Percentiles rank a stretch among this genome's conserved stretches.
These are phyloP conservation scores for Lateolabrax maculatus DNA, from an alignment of 2,797 vertebrate species.

Conservation along the genomic window DNA sequence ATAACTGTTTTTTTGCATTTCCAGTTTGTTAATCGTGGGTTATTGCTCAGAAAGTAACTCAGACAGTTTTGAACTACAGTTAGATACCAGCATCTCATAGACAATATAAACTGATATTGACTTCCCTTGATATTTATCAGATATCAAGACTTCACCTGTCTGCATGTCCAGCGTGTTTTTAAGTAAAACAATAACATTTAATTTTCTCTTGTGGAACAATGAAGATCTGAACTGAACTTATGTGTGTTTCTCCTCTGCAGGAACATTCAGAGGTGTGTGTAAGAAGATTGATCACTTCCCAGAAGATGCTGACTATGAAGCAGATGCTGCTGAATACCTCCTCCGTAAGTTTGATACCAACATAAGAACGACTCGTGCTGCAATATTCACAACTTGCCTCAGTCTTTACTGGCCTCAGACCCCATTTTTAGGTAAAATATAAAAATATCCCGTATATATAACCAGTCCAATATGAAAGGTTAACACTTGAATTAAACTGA, in stretches of 20 bases:
- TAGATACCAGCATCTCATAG: neutral
- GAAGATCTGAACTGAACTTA: conserved; percentile 1
- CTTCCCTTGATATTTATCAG: neutral
- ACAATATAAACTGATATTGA: neutral
- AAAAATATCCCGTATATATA: no score
- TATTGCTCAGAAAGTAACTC: no score
- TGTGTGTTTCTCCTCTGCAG: conserved; percentile 80
- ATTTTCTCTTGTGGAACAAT: neutral
- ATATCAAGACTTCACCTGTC: neutral
- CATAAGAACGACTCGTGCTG: neutral
- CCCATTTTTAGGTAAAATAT: no score
- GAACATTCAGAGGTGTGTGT: conserved; percentile 96
- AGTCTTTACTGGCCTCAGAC: no score
- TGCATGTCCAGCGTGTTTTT: neutral
- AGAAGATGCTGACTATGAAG: conserved; percentile 96
- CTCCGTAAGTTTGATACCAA: conserved; percentile 88
- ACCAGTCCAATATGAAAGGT: neutral
- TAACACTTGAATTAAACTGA: neutral
- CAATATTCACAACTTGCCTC: no score
- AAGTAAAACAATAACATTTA: conserved; percentile 3
- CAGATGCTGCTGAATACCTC: conserved; percentile 97
- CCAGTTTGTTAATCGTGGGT: no score
- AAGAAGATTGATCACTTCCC: conserved; percentile 99
- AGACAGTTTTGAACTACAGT: neutral
- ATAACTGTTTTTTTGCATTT: no score